Evolutionary conservation across 2,797 vertebrate genomes (phyloP), one percentile per base, ranked within the genome.

Genomic region (Melopsittacus undulatus): DNA sequence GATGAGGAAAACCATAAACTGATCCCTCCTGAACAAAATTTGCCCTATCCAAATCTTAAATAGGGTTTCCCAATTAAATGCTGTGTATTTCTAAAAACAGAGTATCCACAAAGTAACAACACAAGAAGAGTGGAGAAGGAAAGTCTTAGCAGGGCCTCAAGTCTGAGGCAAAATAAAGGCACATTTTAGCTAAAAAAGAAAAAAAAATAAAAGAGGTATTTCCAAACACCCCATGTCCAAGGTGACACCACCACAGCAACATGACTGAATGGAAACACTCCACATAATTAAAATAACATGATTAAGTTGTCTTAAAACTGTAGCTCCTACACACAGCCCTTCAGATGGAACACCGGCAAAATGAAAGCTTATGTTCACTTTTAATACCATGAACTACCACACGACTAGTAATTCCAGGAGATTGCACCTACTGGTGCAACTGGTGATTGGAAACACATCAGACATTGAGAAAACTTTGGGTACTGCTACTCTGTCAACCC

Each of bases 21-120:
- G 10, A 61, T 69, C 36, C 66, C 36, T 87, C 21, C 76, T 46
- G 43, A 78, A 67, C 74, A 85, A 96, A 97, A 96, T 78, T 62
- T 75, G 63, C 45, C 56, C 83, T 73, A 12, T 13, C 16, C 1
- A 0, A 74, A 90, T 69, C 68, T 93, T 92, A 83, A 84, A 69
- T 75, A 94, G 78, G 74, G 57, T 29, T 61, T 92, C 29, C 36
- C 66, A 94, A 89, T 70, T 91, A 90, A 96, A 94, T 24, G 22
- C 42, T 23, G 23, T 11, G 7, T 85, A 92, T 48, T 89, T 74
- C 46, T 92, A 51, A 91, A 67, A 77, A 49, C 21, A 43, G 3
- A 82, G 69, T 51, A 43, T 69, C 70, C 52, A 82, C 27, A 77
- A 86, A 81, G 17, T 36, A 85, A 82, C 16, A 82, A 80, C 27